Percentiles rank a stretch among this genome's conserved stretches.
These are phyloP conservation scores for Turritopsis dohrnii DNA, from an alignment of 30 jellyfish, hydroid and myxozoan species.

Conservation along the genomic window DNA sequence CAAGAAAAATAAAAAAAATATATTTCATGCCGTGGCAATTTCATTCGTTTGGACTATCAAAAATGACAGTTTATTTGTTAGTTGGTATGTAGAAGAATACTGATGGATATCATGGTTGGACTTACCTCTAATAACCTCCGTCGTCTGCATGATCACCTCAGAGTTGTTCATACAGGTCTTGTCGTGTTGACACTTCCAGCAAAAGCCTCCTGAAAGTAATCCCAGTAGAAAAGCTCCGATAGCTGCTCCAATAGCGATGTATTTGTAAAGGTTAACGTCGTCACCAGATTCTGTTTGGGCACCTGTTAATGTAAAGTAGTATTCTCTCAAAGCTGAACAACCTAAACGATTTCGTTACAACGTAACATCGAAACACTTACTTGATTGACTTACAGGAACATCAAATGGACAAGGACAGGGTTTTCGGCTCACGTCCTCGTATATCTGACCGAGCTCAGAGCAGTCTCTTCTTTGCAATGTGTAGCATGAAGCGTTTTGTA, in stretches of 20 bases:
- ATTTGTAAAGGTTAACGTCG: background rate
- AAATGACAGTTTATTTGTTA: no score
- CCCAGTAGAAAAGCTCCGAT: background rate
- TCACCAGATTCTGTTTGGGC: background rate
- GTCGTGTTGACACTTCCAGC: constrained; percentile 1
- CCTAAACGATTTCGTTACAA: no score
- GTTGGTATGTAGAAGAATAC: no score
- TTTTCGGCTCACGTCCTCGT: background rate
- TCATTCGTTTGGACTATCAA: no score
- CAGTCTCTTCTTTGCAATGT: background rate
- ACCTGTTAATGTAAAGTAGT: background rate
- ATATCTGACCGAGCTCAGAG: background rate
- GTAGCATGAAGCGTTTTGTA: background rate
- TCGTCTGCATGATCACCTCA: constrained; percentile 3
- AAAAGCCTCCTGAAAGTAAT: background rate
- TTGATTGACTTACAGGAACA: background rate
- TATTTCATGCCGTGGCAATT: no score
- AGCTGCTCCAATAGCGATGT: constrained; percentile 2
- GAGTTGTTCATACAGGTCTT: background rate
- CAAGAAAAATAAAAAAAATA: background rate
- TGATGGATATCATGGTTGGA: no score
- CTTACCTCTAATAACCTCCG: background rate
- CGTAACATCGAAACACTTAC: no score
- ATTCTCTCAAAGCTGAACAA: background rate
- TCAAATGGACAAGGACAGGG: background rate